Base-by-base conservation (phyloP, 2,113 vertebrate genomes). In the Phylloscopus whistleri region DNA sequence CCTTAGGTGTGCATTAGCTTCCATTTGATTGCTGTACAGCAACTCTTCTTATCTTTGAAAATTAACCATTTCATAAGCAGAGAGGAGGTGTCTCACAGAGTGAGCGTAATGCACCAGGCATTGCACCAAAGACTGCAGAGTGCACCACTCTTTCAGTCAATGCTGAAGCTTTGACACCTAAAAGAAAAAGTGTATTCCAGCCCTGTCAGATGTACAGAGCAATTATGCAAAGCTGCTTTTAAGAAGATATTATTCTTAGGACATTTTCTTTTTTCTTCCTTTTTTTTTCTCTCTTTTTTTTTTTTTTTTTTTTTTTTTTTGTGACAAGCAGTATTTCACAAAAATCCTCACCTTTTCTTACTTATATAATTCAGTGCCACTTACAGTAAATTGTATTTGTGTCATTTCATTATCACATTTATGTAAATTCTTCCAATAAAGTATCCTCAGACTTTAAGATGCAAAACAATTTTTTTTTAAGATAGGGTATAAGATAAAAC, bases 61-160 rank as follows among this genome's bases (percentile, higher is more conserved):
- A 96, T 96, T 96, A 97, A 96, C 96, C 90, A 77, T 96, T 96
- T 96, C 83, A 21, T 27, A 60, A 92, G 92, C 73, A 11, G 31
- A 28, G 74, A 91, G 92, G 81, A 93, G 87, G 70, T 49, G 95
- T 75, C 87, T 93, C 10, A 1, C 84, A 51, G 33, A 1, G 1
- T 5, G 91, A 92, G 75, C 19, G 93, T 96, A 96, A 95, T 96
- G 92, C 95, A 96, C 94, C 94, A 94, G 69, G 74, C 95, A 97
- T 96, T 96, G 93, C 96, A 96, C 83, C 95, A 96, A 77, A 78
- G 92, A 94, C 93, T 96, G 95, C 94, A 96, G 94, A 95, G 90
- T 60, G 90, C 92, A 90, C 90, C 35, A 23, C 88, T 90, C 85
- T 28, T 90, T 75, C 92, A 60, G 52, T 95, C 94, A 90, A 23